Evolutionary conservation across 2,888 invertebrate genomes (phyloP).

Genomic region (Congeria kusceri): DNA sequence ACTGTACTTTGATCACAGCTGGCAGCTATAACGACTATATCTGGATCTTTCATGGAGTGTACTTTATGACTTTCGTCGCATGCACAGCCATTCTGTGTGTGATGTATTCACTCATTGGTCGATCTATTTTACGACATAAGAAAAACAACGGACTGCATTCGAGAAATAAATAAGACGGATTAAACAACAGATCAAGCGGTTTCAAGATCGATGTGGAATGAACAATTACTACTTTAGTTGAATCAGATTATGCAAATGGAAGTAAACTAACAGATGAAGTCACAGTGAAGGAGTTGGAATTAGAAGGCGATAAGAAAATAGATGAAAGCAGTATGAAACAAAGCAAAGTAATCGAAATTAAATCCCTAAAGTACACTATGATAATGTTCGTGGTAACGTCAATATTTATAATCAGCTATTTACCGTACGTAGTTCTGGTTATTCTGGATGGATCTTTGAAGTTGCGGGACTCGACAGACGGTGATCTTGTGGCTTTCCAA

Average conservation of each 20-base stretch:
- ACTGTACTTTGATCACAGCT: conserved; percentile 41
- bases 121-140: conserved; percentile 17
- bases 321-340: neutral
- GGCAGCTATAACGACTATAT: conserved; percentile 25
- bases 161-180: neutral
- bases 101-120: conserved; percentile 38
- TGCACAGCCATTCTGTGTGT: conserved; percentile 13
- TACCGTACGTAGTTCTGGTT: conserved; percentile 58
- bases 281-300: neutral
- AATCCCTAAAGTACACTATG: conserved; percentile 57
- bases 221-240: too few species aligned
- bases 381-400: conserved; percentile 63
- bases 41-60: conserved; percentile 28
- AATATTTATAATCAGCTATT: conserved; percentile 61
- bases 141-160: neutral
- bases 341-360: neutral
- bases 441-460: conserved; percentile 53
- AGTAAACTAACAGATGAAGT: too few species aligned
- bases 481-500: conserved; percentile 53
- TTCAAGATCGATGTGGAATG: neutral
- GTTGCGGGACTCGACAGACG: conserved; percentile 49
- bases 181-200: too few species aligned
- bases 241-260: too few species aligned
- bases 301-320: neutral
- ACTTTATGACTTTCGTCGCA: conserved; percentile 32